Percentiles rank a stretch among this genome's conserved stretches.
Conservation (phyloP, 1,140 invertebrate genomes). For the Bombus picipes region DNA sequence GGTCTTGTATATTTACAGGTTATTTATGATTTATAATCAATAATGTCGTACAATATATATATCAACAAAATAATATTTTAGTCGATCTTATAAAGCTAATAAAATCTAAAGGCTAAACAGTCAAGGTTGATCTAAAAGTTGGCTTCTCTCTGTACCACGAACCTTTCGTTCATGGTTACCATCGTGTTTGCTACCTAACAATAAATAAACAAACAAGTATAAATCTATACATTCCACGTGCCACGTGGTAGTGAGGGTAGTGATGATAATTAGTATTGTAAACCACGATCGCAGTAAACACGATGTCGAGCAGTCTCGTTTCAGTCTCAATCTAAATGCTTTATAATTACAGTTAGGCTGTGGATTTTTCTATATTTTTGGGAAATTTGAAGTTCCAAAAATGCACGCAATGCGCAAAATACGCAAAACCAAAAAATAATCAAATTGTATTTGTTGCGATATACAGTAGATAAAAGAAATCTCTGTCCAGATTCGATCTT, state of each 20-base stretch:
- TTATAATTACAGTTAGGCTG: slow-evolving; percentile 1
- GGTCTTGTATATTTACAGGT: slow-evolving; percentile 73
- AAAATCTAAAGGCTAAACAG: slow-evolving; percentile 76
- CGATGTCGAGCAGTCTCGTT: slow-evolving; percentile 44
- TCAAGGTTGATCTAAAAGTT: slow-evolving; percentile 71
- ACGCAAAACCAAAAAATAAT: too few species aligned
- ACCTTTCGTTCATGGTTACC: slow-evolving; percentile 14
- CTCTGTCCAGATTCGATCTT: too few species aligned
- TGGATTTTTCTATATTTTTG: too few species aligned
- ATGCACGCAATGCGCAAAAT: too few species aligned
- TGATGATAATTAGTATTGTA: slow-evolving; percentile 55
- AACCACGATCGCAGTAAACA: slow-evolving; percentile 57
- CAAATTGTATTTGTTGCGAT: too few species aligned
- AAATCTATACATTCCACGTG: slow-evolving; percentile 67
- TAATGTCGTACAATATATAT: slow-evolving; percentile 73
- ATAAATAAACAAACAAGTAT: slow-evolving; percentile 73
- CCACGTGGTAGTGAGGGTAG: slow-evolving; percentile 46
- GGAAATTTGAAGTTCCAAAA: too few species aligned
- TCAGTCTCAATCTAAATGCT: slow-evolving; percentile 51
- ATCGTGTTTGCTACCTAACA: slow-evolving; percentile 63
- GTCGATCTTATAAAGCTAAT: slow-evolving; percentile 71
- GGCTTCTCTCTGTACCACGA: slow-evolving; percentile 37
- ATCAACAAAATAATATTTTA: slow-evolving; percentile 76
- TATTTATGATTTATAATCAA: slow-evolving; percentile 71
- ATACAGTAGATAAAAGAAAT: too few species aligned